Percentiles rank a stretch among this genome's conserved stretches.
phyloP scores from a whole-genome alignment of 2,888 invertebrate genomes.

The Cenopis cana region DNA sequence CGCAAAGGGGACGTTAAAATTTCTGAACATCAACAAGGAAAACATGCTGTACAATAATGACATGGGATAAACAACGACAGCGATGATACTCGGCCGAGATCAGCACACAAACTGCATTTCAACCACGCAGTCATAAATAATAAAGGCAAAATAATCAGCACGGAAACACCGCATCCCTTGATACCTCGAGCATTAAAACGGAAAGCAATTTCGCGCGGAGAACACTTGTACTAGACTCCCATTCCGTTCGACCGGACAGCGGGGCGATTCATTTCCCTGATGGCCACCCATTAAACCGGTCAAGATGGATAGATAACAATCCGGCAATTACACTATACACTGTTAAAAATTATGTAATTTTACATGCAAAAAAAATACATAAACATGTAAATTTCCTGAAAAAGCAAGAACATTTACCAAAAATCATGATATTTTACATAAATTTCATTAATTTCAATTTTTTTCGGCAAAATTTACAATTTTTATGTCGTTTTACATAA shows the following conservation, averaged over 20 bases:
- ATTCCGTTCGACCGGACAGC: conserved; percentile 66
- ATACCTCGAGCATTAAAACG: conserved; percentile 70
- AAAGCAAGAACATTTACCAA: no score
- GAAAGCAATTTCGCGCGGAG: conserved; percentile 73
- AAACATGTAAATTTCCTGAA: no score
- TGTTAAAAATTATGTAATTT: no score
- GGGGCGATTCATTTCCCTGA: conserved; percentile 80
- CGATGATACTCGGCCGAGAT: conserved; percentile 29
- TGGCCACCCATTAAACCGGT: conserved; percentile 80
- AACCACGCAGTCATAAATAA: conserved; percentile 49
- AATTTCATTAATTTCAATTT: no score
- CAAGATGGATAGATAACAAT: conserved; percentile 83
- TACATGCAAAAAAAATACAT: no score
- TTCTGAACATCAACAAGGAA: no score
- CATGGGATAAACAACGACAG: conserved; percentile 5
- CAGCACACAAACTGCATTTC: conserved; percentile 40
- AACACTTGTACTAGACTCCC: conserved; percentile 69
- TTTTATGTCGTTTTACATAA: no score
- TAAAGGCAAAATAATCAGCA: conserved; percentile 61
- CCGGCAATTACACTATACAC: conserved; percentile 82
- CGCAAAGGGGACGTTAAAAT: background rate
- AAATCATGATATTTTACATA: no score
- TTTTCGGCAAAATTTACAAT: no score
- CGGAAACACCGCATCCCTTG: conserved; percentile 62
- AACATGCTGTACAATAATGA: conserved; percentile 8